phyloP scores from a whole-genome alignment of 2,888 invertebrate species.

The Lasioglossum figueresi region DNA sequence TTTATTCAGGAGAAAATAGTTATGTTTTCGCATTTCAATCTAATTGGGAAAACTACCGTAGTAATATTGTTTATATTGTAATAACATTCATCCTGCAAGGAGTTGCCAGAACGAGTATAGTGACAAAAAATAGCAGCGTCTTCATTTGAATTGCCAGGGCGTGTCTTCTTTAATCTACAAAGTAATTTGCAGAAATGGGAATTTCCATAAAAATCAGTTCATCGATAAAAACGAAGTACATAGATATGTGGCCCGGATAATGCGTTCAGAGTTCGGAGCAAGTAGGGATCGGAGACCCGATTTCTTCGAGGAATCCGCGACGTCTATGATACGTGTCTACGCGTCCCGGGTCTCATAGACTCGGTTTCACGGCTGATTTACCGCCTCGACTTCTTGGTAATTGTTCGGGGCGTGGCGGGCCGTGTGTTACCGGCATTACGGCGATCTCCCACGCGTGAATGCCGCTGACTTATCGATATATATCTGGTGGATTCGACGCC shows the following conservation, averaged over 20 bases:
- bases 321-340: constrained; percentile 29
- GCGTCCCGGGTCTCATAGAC: constrained; percentile 48
- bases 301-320: constrained; percentile 46
- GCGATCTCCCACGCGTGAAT: constrained; percentile 79
- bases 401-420: constrained; percentile 79
- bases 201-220: too few species aligned
- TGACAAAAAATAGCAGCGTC: too few species aligned
- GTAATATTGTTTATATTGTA: too few species aligned
- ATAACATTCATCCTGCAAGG: too few species aligned
- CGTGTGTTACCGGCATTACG: constrained; percentile 68
- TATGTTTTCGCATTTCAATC: too few species aligned
- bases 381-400: constrained; percentile 73
- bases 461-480: constrained; percentile 62
- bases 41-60: too few species aligned
- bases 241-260: background rate
- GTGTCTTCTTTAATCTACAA: too few species aligned
- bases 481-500: constrained; percentile 47
- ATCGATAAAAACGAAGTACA: background rate
- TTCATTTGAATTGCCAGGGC: too few species aligned
- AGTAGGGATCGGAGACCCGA: constrained; percentile 8
- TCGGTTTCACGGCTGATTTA: constrained; percentile 72
- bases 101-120: too few species aligned
- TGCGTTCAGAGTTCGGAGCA: background rate
- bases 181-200: too few species aligned
- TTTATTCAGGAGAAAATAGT: too few species aligned